Conservation (phyloP, 2,797 vertebrate genomes). For the Cynodonichthys magdalenae region DNA sequence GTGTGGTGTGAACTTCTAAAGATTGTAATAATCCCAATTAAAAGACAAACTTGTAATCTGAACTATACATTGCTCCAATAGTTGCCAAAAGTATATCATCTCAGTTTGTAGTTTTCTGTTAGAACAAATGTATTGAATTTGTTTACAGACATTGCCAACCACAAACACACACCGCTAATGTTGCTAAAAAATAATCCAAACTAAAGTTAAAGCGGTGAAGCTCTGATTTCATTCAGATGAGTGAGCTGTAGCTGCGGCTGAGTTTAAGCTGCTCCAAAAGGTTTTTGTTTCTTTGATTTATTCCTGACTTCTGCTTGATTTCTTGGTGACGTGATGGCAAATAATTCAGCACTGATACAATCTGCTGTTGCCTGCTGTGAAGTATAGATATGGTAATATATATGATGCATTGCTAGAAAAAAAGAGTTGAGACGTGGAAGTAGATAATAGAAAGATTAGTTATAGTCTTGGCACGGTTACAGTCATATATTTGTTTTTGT, state of each 20-base stretch:
- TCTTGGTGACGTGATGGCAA: constrained; percentile 19
- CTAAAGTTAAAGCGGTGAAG: background rate
- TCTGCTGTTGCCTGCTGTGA: constrained; percentile 14
- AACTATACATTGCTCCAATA: too few relatives aligned
- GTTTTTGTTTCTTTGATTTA: constrained; percentile 2
- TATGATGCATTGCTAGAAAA: constrained; percentile 14
- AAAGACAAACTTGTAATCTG: too few relatives aligned
- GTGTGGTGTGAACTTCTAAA: too few relatives aligned
- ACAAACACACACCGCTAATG: background rate
- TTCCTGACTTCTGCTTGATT: constrained; percentile 1
- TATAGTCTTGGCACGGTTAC: background rate
- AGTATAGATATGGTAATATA: constrained; percentile 12
- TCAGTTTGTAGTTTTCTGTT: background rate
- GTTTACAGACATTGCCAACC: background rate
- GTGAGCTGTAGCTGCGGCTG: background rate
- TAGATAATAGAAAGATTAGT: constrained; percentile 13
- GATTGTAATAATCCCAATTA: too few relatives aligned
- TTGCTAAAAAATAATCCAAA: constrained; percentile 3
- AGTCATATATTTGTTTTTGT: constrained; percentile 4
- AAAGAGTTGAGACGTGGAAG: constrained; percentile 4
- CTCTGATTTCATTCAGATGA: background rate
- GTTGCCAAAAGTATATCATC: too few relatives aligned
- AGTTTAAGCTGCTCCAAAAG: background rate
- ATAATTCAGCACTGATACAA: constrained; percentile 13
- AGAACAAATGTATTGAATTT: background rate